These are phyloP conservation scores for Ceyx melanurus DNA, from an alignment of 2,113 vertebrate species.

Conservation along the genomic window DNA sequence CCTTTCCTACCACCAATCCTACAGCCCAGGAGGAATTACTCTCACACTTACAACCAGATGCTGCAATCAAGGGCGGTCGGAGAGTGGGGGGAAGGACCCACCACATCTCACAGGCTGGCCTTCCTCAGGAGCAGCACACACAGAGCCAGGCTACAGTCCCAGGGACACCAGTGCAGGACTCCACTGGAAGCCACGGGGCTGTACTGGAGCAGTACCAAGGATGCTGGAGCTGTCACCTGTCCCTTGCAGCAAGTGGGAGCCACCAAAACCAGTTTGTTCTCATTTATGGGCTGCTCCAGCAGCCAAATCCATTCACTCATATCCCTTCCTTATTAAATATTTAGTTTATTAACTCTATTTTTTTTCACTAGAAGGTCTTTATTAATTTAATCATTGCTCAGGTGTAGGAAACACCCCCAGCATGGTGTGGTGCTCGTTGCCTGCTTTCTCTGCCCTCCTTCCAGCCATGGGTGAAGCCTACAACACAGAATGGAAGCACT, in stretches of 20 bases:
- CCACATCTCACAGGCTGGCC: neutral
- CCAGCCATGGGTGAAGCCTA: neutral
- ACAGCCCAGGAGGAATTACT: slow-evolving; percentile 37
- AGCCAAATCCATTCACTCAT: neutral
- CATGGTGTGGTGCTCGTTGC: fast-evolving
- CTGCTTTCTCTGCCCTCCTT: neutral
- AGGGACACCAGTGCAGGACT: neutral
- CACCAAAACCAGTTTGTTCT: neutral
- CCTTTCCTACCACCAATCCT: slow-evolving; percentile 13
- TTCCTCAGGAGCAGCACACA: neutral
- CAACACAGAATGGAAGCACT: neutral
- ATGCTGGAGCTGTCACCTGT: neutral
- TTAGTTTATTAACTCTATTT: neutral
- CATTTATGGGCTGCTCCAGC: neutral
- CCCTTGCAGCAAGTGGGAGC: neutral
- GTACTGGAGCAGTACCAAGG: neutral
- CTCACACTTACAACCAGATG: slow-evolving; percentile 67
- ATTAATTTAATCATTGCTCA: neutral
- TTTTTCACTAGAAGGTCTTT: neutral
- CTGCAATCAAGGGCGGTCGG: neutral
- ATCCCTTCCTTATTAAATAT: neutral
- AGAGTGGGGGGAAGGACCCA: neutral
- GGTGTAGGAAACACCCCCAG: neutral
- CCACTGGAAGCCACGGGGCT: fast-evolving
- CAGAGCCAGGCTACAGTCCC: fast-evolving